Evolutionary conservation across 2,113 vertebrate species (phyloP).

Genomic region (Rhea americana): DNA sequence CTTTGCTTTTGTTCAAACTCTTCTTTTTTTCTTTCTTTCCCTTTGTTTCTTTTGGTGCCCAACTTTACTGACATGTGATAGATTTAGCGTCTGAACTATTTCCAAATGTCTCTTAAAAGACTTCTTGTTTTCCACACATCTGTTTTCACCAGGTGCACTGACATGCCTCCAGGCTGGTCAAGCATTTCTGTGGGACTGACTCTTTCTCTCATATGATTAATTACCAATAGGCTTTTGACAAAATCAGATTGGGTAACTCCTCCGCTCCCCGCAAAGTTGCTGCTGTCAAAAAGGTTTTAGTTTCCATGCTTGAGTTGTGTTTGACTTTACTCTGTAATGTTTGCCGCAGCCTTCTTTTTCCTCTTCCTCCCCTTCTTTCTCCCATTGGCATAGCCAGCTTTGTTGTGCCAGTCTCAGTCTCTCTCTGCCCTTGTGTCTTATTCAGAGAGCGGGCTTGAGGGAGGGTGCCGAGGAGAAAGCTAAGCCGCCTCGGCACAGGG

Average conservation of each 20-base stretch:
- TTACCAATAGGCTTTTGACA: constrained; percentile 50
- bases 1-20: constrained; percentile 43
- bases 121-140: constrained; percentile 53
- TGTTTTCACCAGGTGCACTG: constrained; percentile 57
- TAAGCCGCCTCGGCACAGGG: constrained; percentile 76
- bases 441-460: constrained; percentile 81
- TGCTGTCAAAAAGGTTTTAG: constrained; percentile 55
- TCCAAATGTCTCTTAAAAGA: constrained; percentile 38
- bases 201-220: constrained; percentile 16
- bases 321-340: constrained; percentile 60
- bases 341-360: constrained; percentile 27
- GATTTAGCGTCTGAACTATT: constrained; percentile 35
- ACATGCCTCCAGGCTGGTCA: neutral
- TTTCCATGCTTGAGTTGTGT: constrained; percentile 72
- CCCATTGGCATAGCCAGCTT: neutral
- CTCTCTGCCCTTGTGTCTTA: constrained; percentile 70
- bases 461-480: constrained; percentile 79
- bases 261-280: neutral
- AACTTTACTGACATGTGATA: neutral
- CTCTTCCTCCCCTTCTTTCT: neutral
- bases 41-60: neutral
- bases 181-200: constrained; percentile 11
- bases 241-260: neutral
- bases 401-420: neutral
- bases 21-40: constrained; percentile 8